These are phyloP conservation scores for Pachypsylla venusta DNA, from an alignment of 1,140 invertebrate species.

Conservation along the genomic window DNA sequence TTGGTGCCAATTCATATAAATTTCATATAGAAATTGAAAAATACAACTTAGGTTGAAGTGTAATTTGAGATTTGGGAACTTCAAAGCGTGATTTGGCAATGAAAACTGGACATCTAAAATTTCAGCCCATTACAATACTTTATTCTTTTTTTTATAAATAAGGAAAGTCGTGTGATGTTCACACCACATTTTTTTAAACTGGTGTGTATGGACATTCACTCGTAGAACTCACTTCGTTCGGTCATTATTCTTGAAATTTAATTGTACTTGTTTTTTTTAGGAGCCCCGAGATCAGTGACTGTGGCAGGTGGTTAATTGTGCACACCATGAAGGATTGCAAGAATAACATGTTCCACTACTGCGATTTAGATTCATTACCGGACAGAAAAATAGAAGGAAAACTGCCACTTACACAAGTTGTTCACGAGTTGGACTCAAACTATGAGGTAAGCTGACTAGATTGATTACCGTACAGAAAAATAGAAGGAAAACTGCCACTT, in stretches of 20 bases:
- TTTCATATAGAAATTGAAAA: too few relatives aligned
- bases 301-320: conserved; percentile 76
- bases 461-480: conserved; percentile 36
- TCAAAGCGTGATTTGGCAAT: too few relatives aligned
- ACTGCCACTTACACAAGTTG: conserved; percentile 53
- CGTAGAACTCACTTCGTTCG: background rate
- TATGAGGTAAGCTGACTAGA: conserved; percentile 71
- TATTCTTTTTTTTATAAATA: too few relatives aligned
- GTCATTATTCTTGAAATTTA: too few relatives aligned
- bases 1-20: too few relatives aligned
- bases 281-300: conserved; percentile 68
- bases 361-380: conserved; percentile 43
- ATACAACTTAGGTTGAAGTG: too few relatives aligned
- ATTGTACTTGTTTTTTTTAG: conserved; percentile 39
- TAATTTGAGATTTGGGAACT: too few relatives aligned
- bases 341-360: conserved; percentile 75
- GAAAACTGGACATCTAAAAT: too few relatives aligned
- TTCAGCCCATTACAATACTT: too few relatives aligned
- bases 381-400: conserved; percentile 42
- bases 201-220: background rate
- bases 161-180: too few relatives aligned
- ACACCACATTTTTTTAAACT: background rate
- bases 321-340: conserved; percentile 66
- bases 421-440: conserved; percentile 84
- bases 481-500: conserved; percentile 45